Evolutionary conservation across 2,113 vertebrate genomes (phyloP).

Genomic region (Thinocorus orbignyianus): DNA sequence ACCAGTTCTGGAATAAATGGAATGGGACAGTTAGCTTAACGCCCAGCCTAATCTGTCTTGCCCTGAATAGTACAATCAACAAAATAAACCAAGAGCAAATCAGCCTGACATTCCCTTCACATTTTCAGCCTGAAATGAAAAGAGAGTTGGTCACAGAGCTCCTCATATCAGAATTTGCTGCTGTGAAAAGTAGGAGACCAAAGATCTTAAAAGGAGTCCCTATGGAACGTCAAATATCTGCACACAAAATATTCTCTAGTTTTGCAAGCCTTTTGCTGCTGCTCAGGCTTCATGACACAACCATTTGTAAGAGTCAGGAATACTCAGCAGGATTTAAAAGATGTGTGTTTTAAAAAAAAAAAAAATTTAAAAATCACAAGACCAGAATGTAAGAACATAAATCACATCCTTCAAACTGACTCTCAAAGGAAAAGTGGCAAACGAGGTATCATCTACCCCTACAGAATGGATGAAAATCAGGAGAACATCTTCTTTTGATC

Average conservation of each 20-base stretch:
- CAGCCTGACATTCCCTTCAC: neutral
- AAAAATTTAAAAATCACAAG: neutral
- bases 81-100: neutral
- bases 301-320: neutral
- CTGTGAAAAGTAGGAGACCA: neutral
- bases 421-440: neutral
- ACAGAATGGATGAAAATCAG: neutral
- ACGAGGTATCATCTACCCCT: neutral
- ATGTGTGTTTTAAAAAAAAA: neutral
- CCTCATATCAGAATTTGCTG: neutral
- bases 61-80: neutral
- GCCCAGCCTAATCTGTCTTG: neutral
- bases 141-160: neutral
- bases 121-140: neutral
- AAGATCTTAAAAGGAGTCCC: neutral
- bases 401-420: neutral
- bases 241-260: neutral
- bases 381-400: neutral
- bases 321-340: neutral
- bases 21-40: neutral
- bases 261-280: neutral
- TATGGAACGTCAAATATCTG: neutral
- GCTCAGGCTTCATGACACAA: neutral
- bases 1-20: neutral
- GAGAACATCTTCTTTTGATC: neutral